These are phyloP conservation scores for Hanleya hanleyi DNA, from an alignment of 2,888 invertebrate genomes.

Conservation along the genomic window DNA sequence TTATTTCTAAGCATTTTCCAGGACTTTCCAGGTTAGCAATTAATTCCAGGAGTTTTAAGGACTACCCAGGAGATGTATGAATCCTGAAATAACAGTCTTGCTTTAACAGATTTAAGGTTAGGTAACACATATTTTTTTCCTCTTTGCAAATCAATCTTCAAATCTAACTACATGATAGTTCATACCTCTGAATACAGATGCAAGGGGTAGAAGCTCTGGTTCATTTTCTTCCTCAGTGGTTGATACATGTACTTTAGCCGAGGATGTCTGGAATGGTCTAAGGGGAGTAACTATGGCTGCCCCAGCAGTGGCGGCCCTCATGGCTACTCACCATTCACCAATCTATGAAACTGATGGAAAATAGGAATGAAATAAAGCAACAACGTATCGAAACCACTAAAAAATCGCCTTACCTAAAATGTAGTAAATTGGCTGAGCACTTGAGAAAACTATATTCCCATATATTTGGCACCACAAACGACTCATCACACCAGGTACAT, in stretches of 20 bases:
- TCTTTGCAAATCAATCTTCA: too few relatives aligned
- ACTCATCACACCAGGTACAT: too few relatives aligned
- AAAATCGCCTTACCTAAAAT: background rate
- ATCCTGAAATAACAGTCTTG: too few relatives aligned
- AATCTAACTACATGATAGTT: too few relatives aligned
- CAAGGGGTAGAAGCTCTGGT: background rate
- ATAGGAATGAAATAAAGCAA: background rate
- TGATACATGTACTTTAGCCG: background rate
- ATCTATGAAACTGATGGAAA: background rate
- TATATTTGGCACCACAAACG: too few relatives aligned
- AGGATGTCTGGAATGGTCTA: background rate
- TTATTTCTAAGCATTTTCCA: too few relatives aligned
- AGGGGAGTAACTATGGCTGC: background rate
- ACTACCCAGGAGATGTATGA: too few relatives aligned
- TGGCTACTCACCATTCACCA: background rate
- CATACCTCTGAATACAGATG: background rate
- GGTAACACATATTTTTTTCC: too few relatives aligned
- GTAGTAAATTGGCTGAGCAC: background rate
- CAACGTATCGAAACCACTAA: background rate
- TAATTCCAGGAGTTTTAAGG: too few relatives aligned
- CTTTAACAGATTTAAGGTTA: too few relatives aligned
- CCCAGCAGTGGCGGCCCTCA: background rate
- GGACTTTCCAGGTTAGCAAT: too few relatives aligned
- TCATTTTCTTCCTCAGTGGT: background rate
- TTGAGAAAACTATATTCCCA: too few relatives aligned